Percentiles rank a stretch among this genome's conserved stretches.
Evolutionary conservation across 2,797 vertebrate genomes (phyloP).

Genomic region (Artibeus lituratus): DNA sequence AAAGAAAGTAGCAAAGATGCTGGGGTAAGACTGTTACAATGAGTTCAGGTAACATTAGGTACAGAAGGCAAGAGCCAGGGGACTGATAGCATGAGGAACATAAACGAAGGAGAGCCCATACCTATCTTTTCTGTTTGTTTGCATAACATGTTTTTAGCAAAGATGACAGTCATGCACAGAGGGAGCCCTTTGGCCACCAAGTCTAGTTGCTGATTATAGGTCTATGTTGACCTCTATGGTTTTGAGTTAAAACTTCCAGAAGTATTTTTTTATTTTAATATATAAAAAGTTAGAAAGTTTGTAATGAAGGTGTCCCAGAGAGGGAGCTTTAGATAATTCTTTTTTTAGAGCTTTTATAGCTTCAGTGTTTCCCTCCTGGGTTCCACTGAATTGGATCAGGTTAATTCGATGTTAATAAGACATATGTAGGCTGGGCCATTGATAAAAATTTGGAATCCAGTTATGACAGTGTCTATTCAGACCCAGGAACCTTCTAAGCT

Average conservation of each 20-base stretch:
- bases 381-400: no score
- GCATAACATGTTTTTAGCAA: neutral
- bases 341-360: neutral
- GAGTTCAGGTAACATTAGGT: neutral
- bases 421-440: no score
- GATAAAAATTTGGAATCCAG: no score
- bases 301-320: neutral
- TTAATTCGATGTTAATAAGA: no score
- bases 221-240: neutral
- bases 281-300: neutral
- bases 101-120: neutral
- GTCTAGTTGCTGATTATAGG: neutral
- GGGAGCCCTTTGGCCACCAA: neutral
- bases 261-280: neutral
- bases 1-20: neutral
- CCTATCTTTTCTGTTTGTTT: neutral
- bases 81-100: neutral
- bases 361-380: no score
- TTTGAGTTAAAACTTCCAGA: neutral
- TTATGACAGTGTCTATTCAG: no score
- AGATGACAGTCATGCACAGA: neutral
- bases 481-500: no score
- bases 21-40: neutral
- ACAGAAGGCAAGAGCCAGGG: neutral
- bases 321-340: neutral